phyloP scores from a whole-genome alignment of 2,888 invertebrate genomes.

The Lasioglossum malachurum region DNA sequence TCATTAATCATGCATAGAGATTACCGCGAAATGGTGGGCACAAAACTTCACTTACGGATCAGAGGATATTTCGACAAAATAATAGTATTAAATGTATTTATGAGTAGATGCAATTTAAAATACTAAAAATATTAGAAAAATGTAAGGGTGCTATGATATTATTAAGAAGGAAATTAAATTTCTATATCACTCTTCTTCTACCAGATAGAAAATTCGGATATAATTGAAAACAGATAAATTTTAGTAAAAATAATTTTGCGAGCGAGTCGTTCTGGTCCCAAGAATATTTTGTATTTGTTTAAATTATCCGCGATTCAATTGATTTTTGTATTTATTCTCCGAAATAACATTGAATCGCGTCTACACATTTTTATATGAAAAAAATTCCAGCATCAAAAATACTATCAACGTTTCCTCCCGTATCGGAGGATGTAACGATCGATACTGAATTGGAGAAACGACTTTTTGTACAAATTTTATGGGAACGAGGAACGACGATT shows the following conservation, averaged over 20 bases:
- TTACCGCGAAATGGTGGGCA: background rate
- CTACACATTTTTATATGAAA: background rate
- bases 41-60: background rate
- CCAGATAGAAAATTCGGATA: too few species aligned
- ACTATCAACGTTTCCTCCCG: background rate
- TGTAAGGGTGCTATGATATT: background rate
- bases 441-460: slow-evolving; percentile 7
- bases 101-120: background rate
- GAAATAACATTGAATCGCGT: background rate
- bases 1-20: slow-evolving; percentile 16
- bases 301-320: background rate
- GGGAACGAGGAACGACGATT: slow-evolving; percentile 13
- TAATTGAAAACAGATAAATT: background rate
- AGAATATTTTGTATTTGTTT: background rate
- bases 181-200: too few species aligned
- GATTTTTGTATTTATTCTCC: background rate
- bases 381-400: background rate
- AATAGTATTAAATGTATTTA: background rate
- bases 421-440: background rate
- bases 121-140: background rate
- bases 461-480: slow-evolving; percentile 22
- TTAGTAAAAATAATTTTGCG: background rate
- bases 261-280: background rate
- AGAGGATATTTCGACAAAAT: background rate
- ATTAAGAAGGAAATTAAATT: too few species aligned